These are phyloP conservation scores for Drosophila leontia DNA, from an alignment of 1,140 invertebrate species.

Conservation along the genomic window DNA sequence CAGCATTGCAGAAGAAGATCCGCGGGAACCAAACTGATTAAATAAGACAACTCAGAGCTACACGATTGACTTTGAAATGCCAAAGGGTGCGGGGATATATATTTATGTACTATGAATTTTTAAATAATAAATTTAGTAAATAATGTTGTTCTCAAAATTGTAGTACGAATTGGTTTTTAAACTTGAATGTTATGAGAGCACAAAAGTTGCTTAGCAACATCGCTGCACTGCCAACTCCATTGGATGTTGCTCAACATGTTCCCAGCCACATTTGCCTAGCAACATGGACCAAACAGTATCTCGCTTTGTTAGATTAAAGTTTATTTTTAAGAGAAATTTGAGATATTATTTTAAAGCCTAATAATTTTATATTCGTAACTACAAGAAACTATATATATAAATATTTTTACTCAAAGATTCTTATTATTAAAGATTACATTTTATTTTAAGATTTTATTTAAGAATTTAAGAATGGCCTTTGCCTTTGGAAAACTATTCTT, in stretches of 20 bases:
- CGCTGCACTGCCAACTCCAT: neutral
- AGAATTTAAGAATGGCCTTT: neutral
- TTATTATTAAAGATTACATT: neutral
- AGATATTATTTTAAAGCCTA: neutral
- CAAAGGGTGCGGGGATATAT: neutral
- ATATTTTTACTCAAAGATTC: neutral
- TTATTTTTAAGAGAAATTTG: neutral
- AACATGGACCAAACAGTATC: neutral
- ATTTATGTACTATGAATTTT: neutral
- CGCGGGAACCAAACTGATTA: conserved; percentile 19
- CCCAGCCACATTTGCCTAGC: neutral
- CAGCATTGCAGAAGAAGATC: conserved; percentile 15
- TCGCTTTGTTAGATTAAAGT: neutral
- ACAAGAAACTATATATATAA: neutral
- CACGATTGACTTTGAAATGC: conserved; percentile 10
- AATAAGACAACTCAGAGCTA: conserved; percentile 17
- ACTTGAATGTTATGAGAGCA: neutral
- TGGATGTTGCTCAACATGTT: neutral
- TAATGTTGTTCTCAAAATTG: too few relatives aligned
- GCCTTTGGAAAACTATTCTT: neutral
- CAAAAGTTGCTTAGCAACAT: neutral
- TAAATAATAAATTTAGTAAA: neutral
- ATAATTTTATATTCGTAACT: neutral
- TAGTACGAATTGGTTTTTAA: neutral
- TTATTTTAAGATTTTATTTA: too few relatives aligned